Conservation (phyloP, 2,113 vertebrate species). For the Hippocampus comes region DNA sequence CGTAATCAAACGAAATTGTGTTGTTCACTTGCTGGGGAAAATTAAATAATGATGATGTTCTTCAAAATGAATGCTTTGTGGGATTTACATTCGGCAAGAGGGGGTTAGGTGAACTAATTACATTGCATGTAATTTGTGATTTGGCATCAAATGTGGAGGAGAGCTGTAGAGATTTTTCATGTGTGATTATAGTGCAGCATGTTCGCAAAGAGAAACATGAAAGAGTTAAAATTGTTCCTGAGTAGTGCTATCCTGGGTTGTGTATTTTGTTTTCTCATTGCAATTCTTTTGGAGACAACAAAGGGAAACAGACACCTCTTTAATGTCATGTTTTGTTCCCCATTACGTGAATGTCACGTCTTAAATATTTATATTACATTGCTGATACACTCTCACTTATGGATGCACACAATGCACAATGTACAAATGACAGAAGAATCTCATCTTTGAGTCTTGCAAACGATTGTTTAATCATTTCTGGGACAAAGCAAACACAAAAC, state of each 20-base stretch:
- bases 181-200: not conserved
- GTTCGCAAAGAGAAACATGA: conserved; percentile 7
- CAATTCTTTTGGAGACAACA: conserved; percentile 25
- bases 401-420: conserved; percentile 28
- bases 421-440: conserved; percentile 33
- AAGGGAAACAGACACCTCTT: conserved; percentile 43
- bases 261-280: conserved; percentile 25
- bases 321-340: conserved; percentile 48
- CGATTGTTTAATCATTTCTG: conserved; percentile 42
- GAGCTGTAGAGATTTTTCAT: conserved; percentile 5
- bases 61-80: conserved; percentile 63
- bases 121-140: conserved; percentile 36
- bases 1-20: conserved; percentile 69
- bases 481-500: conserved; percentile 27
- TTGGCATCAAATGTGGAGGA: conserved; percentile 20
- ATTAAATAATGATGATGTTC: conserved; percentile 69
- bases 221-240: conserved; percentile 16
- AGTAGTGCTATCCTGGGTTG: conserved; percentile 1
- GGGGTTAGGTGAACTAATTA: conserved; percentile 52
- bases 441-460: conserved; percentile 36
- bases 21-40: conserved; percentile 61
- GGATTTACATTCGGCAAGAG: conserved; percentile 48
- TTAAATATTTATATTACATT: conserved; percentile 51
- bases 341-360: conserved; percentile 33
- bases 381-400: conserved; percentile 21